phyloP scores from a whole-genome alignment of 2,797 vertebrate genomes.

The Sebastolobus altivelis region DNA sequence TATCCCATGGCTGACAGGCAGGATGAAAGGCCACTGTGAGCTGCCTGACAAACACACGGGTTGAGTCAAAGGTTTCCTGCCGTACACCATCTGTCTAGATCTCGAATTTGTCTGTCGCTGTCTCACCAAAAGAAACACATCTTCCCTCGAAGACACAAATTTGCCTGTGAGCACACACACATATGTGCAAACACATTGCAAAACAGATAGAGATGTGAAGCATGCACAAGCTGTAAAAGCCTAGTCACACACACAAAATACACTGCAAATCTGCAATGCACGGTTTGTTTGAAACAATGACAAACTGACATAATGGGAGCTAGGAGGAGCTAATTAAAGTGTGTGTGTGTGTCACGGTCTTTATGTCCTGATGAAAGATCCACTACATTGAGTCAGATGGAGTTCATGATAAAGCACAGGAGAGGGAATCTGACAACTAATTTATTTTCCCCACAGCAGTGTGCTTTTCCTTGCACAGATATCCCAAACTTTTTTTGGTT shows the following conservation, averaged over 20 bases:
- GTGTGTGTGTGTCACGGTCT: background rate
- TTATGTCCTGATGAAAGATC: too few species aligned
- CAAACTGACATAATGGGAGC: slow-evolving; percentile 34
- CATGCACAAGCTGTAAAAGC: background rate
- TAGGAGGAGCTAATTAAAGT: slow-evolving; percentile 49
- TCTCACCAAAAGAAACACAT: slow-evolving; percentile 47
- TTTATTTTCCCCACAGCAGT: slow-evolving; percentile 27
- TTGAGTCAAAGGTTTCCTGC: slow-evolving; percentile 76
- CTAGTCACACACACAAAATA: slow-evolving; percentile 4
- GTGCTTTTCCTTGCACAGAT: slow-evolving; percentile 16
- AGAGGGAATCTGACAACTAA: slow-evolving; percentile 22
- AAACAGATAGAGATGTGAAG: background rate
- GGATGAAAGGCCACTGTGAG: slow-evolving; percentile 71
- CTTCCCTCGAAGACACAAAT: slow-evolving; percentile 33
- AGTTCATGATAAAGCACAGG: slow-evolving; percentile 33
- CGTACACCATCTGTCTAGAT: slow-evolving; percentile 63
- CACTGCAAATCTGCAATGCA: background rate
- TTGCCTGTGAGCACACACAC: background rate
- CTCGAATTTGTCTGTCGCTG: slow-evolving; percentile 60
- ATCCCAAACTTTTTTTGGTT: slow-evolving; percentile 18
- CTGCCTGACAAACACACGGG: slow-evolving; percentile 73
- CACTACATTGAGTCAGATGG: slow-evolving; percentile 25
- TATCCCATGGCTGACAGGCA: slow-evolving; percentile 53
- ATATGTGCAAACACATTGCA: background rate
- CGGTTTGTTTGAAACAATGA: slow-evolving; percentile 24